These are phyloP conservation scores for Ecliptopera silaceata DNA, from an alignment of 2,888 invertebrate species.

Conservation along the genomic window DNA sequence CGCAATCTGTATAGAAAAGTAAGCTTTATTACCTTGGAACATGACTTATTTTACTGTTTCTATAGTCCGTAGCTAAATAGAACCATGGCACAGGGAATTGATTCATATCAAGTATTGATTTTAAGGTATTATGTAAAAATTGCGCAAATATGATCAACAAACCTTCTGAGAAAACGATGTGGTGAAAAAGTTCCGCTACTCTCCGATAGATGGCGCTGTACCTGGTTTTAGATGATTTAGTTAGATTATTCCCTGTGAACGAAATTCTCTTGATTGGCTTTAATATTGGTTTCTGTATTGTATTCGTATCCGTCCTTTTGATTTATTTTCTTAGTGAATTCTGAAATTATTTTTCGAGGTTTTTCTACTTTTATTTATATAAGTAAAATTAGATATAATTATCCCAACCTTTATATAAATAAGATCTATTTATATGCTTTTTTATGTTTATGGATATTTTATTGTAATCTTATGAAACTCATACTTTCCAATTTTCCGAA, in stretches of 20 bases:
- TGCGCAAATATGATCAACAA: too few species aligned
- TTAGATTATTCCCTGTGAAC: constrained; percentile 21
- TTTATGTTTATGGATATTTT: not conserved
- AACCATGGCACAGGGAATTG: too few species aligned
- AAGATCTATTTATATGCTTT: not conserved
- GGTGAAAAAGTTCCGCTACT: constrained; percentile 12
- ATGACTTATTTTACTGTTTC: not conserved
- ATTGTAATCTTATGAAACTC: not conserved
- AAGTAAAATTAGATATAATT: not conserved
- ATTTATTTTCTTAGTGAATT: constrained; percentile 5
- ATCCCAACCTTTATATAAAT: not conserved
- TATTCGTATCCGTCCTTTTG: constrained; percentile 35
- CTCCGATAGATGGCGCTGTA: constrained; percentile 18
- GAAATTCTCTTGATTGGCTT: constrained; percentile 35
- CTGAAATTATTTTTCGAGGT: constrained; percentile 12
- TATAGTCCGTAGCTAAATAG: too few species aligned
- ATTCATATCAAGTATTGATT: too few species aligned
- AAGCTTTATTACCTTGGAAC: not conserved
- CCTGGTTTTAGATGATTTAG: constrained; percentile 8
- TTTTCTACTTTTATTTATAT: not conserved
- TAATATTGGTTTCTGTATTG: constrained; percentile 26
- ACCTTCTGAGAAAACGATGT: not conserved
- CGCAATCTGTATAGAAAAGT: constrained; percentile 58
- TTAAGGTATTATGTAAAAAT: too few species aligned
- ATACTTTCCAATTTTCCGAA: not conserved